Evolutionary conservation across 2,113 vertebrate species (phyloP).

Genomic region (Lynx canadensis): DNA sequence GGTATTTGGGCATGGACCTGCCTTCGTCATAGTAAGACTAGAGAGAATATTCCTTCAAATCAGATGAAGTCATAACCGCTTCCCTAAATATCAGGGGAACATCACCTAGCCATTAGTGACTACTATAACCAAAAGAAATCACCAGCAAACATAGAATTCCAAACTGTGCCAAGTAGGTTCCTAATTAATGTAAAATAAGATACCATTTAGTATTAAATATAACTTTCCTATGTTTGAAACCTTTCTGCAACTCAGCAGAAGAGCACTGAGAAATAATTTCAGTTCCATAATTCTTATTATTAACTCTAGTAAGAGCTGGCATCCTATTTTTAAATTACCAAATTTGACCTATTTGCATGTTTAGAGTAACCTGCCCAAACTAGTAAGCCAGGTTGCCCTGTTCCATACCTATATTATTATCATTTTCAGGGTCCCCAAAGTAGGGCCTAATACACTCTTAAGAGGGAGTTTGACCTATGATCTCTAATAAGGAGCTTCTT

Average conservation of each 20-base stretch:
- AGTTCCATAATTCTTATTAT: not conserved
- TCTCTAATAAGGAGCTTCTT: slow-evolving; percentile 33
- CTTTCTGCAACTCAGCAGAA: slow-evolving; percentile 2
- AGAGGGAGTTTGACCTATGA: not conserved
- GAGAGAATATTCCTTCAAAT: slow-evolving; percentile 72
- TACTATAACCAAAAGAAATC: slow-evolving; percentile 11
- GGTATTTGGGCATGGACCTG: slow-evolving; percentile 83
- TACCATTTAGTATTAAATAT: not conserved
- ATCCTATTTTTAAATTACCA: slow-evolving; percentile 12
- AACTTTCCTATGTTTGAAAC: not conserved
- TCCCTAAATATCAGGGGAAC: not conserved
- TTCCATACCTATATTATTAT: not conserved
- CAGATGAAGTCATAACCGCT: slow-evolving; percentile 32
- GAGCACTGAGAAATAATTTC: not conserved
- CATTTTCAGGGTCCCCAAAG: not conserved
- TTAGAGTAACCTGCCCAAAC: not conserved
- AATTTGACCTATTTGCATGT: not conserved
- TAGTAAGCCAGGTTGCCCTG: not conserved
- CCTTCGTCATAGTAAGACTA: slow-evolving; percentile 68
- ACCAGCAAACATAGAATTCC: not conserved
- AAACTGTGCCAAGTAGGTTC: not conserved
- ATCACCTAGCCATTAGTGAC: not conserved
- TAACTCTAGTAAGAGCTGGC: not conserved
- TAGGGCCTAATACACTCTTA: not conserved
- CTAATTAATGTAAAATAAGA: not conserved